These are phyloP conservation scores for Minunthozetes semirufus DNA, from an alignment of 2,888 invertebrate species.

Conservation along the genomic window DNA sequence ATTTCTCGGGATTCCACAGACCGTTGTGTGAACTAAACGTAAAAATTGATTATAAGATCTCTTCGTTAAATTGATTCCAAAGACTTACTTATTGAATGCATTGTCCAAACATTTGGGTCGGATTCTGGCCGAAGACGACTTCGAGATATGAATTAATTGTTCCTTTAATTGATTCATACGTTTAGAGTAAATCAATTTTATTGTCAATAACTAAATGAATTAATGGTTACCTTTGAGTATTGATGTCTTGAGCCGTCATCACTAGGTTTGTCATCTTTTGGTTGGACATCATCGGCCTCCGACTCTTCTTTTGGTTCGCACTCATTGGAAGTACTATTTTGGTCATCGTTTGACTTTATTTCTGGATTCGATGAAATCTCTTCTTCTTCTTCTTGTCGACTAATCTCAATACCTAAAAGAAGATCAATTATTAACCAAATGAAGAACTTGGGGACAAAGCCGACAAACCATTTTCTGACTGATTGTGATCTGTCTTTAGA, in stretches of 20 bases:
- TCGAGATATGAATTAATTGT: constrained; percentile 63
- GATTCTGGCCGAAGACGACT: constrained; percentile 61
- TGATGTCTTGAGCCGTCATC: constrained; percentile 18
- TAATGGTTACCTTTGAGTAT: constrained; percentile 47
- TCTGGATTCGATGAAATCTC: background rate
- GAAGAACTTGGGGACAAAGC: background rate
- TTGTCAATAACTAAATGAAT: too few relatives aligned
- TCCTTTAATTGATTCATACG: constrained; percentile 54
- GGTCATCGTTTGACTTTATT: background rate
- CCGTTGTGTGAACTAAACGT: background rate
- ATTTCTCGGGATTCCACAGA: constrained; percentile 29
- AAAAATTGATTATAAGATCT: background rate
- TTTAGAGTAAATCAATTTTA: constrained; percentile 47
- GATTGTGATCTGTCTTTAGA: background rate
- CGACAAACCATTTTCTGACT: background rate
- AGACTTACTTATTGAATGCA: constrained; percentile 54
- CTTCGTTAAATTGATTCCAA: background rate
- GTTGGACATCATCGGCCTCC: background rate
- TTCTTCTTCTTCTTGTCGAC: background rate
- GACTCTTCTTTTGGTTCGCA: background rate
- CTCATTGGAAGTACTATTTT: background rate
- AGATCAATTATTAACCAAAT: background rate
- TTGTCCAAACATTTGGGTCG: constrained; percentile 63
- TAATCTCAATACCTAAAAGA: background rate
- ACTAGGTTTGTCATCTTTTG: background rate